Evolutionary conservation across 2,113 vertebrate genomes (phyloP).

Genomic region (Oncorhynchus tshawytscha): DNA sequence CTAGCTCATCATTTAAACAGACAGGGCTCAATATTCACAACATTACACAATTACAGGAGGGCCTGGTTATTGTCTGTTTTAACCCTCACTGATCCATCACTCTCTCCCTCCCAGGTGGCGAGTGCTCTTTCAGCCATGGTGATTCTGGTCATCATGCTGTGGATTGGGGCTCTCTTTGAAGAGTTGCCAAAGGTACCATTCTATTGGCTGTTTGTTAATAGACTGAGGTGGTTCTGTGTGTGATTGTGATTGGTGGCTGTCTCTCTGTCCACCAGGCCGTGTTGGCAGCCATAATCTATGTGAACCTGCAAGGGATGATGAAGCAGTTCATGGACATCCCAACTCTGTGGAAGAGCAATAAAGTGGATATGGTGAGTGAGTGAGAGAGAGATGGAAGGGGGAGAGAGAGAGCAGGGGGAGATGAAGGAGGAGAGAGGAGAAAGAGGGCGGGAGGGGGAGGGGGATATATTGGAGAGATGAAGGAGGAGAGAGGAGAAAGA

Average conservation of each 20-base stretch:
- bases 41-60: not conserved
- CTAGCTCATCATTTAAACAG: slow-evolving; percentile 29
- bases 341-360: slow-evolving; percentile 82
- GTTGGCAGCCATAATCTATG: slow-evolving; percentile 81
- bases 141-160: slow-evolving; percentile 87
- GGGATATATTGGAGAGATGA: too few relatives aligned
- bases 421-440: too few relatives aligned
- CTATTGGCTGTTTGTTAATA: not conserved
- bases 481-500: too few relatives aligned
- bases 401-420: too few relatives aligned
- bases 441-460: too few relatives aligned
- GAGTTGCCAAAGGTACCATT: slow-evolving; percentile 87
- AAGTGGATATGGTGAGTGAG: slow-evolving; percentile 82
- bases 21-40: slow-evolving; percentile 1
- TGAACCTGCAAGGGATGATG: slow-evolving; percentile 94
- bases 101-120: slow-evolving; percentile 74
- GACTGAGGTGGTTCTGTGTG: too few relatives aligned
- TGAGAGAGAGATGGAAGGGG: too few relatives aligned
- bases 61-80: not conserved
- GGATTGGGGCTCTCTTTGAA: slow-evolving; percentile 87
- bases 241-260: too few relatives aligned
- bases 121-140: slow-evolving; percentile 84
- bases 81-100: not conserved
- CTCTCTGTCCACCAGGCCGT: slow-evolving; percentile 76
- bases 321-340: slow-evolving; percentile 83